Evolutionary conservation across 2,797 vertebrate species (phyloP).

Genomic region (Lycodopsis pacificus): DNA sequence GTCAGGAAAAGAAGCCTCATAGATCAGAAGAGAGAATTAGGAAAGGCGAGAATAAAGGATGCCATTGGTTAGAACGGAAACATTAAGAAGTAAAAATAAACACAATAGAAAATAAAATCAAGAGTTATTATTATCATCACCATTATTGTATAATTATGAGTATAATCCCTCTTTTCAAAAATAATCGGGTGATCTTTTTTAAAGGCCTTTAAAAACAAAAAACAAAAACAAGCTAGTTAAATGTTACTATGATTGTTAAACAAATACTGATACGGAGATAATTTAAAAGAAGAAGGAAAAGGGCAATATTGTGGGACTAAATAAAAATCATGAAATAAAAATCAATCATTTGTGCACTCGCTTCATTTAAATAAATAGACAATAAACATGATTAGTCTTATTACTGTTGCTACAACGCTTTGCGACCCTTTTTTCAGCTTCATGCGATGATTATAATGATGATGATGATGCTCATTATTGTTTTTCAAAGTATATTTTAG

Average conservation of each 20-base stretch:
- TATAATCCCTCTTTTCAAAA: background rate
- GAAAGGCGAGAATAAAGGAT: background rate
- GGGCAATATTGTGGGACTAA: background rate
- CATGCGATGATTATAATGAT: background rate
- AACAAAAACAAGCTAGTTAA: too few species aligned
- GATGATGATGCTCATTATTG: background rate
- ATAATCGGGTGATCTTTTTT: background rate
- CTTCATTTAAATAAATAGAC: background rate
- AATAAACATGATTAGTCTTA: conserved; percentile 8
- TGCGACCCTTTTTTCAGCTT: background rate
- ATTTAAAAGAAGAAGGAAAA: background rate
- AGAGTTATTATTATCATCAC: background rate
- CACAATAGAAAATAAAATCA: background rate
- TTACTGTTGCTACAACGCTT: background rate
- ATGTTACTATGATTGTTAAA: background rate
- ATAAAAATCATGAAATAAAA: background rate
- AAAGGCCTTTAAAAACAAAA: background rate
- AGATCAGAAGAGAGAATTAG: conserved; percentile 30
- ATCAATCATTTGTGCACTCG: background rate
- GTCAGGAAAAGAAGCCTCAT: conserved; percentile 27
- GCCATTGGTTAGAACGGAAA: background rate
- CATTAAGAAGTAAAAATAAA: background rate
- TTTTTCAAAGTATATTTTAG: background rate
- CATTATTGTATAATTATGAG: background rate
- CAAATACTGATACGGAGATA: background rate